Evolutionary conservation across 64 coral and sea anemone genomes (phyloP).

Genomic region (Platygyra sinensis): DNA sequence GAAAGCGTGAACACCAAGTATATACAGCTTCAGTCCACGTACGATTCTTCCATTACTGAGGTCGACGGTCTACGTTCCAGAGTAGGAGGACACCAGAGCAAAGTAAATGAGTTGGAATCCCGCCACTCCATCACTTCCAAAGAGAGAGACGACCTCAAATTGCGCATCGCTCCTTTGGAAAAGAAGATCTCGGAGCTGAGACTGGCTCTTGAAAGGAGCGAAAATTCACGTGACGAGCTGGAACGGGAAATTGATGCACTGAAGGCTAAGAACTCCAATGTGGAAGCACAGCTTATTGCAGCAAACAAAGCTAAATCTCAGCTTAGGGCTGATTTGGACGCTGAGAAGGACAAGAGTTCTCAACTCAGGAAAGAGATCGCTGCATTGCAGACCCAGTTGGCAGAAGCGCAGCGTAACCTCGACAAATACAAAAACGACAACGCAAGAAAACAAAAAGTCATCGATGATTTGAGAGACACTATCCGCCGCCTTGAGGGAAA

Average conservation of each 20-base stretch:
- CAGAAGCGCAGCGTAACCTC: slow-evolving; percentile 75
- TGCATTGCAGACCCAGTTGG: slow-evolving; percentile 58
- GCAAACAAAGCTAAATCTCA: slow-evolving; percentile 81
- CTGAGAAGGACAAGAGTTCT: slow-evolving; percentile 77
- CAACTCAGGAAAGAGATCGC: slow-evolving; percentile 88
- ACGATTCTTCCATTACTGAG: slow-evolving; percentile 72
- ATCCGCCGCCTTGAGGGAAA: slow-evolving; percentile 78
- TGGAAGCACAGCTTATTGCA: slow-evolving; percentile 82
- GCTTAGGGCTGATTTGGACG: slow-evolving; percentile 78
- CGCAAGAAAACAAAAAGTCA: slow-evolving; percentile 86
- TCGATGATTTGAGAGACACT: slow-evolving; percentile 82
- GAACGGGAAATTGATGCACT: slow-evolving; percentile 70
- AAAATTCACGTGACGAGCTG: slow-evolving; percentile 80
- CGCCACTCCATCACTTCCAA: slow-evolving; percentile 76
- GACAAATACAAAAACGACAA: slow-evolving; percentile 88
- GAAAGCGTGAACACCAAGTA: slow-evolving; percentile 52
- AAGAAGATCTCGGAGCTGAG: slow-evolving; percentile 81
- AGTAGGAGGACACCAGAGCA: slow-evolving; percentile 70
- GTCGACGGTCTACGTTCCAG: slow-evolving; percentile 76
- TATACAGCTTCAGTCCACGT: slow-evolving; percentile 66
- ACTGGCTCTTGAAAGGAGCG: slow-evolving; percentile 81
- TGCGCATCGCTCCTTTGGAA: slow-evolving; percentile 76
- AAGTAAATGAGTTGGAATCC: slow-evolving; percentile 88
- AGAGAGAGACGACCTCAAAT: slow-evolving; percentile 89
- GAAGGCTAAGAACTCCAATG: slow-evolving; percentile 76